Percentiles rank a stretch among this genome's conserved stretches.
Conservation (phyloP, 2,888 invertebrate genomes). For the Cremastinae sp. region DNA sequence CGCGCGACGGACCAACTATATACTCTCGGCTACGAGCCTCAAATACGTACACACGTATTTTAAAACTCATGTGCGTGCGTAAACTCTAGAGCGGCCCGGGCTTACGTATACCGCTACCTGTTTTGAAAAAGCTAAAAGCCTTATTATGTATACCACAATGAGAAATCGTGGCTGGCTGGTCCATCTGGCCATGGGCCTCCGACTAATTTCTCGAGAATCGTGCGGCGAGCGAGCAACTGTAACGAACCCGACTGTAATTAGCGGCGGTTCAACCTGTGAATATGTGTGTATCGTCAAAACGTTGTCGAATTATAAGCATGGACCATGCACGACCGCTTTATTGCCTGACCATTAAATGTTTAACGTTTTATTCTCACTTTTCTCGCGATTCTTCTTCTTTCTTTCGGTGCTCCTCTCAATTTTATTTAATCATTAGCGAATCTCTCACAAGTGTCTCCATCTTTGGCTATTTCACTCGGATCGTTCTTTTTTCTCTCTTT, state of each 20-base stretch:
- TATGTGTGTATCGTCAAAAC: conserved; percentile 22
- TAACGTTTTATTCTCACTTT: conserved; percentile 35
- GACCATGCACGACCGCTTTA: conserved; percentile 34
- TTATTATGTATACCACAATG: conserved; percentile 48
- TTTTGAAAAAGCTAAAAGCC: conserved; percentile 60
- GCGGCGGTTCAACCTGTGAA: conserved; percentile 8
- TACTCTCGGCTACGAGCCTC: no score
- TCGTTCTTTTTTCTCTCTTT: neutral
- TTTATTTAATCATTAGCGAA: conserved; percentile 37
- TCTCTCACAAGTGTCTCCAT: neutral
- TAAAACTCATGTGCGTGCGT: neutral
- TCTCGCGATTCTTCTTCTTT: conserved; percentile 5
- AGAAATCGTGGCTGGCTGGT: conserved; percentile 26
- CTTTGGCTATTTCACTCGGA: neutral
- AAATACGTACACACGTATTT: conserved; percentile 16
- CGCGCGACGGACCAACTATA: conserved; percentile 35
- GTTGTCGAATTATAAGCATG: conserved; percentile 41
- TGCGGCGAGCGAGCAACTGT: conserved; percentile 31
- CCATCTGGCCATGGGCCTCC: conserved; percentile 13
- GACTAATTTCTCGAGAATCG: conserved; percentile 11
- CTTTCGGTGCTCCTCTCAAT: conserved; percentile 11
- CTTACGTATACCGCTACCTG: conserved; percentile 60
- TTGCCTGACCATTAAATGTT: conserved; percentile 48
- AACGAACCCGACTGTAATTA: conserved; percentile 51
- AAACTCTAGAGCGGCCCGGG: conserved; percentile 13